Base-by-base conservation (phyloP, 2,888 invertebrate genomes). In the Troides helena region DNA sequence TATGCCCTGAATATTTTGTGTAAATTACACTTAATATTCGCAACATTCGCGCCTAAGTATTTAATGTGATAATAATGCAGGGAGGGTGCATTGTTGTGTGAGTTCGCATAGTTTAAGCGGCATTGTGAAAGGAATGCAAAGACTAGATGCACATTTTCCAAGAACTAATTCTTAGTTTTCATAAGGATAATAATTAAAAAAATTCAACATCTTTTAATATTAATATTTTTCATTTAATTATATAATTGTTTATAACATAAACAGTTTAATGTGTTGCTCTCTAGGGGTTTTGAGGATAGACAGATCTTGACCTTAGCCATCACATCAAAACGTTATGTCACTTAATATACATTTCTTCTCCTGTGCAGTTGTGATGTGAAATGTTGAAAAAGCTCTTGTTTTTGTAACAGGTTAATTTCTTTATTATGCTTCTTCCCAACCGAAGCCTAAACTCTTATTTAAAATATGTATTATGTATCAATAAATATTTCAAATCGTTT, bases 61-160 rank as follows among this genome's bases (percentile, higher is more conserved):
- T 53, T 63, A 63, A 63, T 62, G 62, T 43, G 61, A 43, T 67
- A 36, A 50, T 50, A 62, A 62, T 18, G 62, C 25, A 57, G 43
- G 62, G 56, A 17, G 36, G 21, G 39, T 36, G 25, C 46, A 57
- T 67, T 62, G 62, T 67, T 67, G 46, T 57, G 4, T 46, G 62
- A n/a, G 62, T 67, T 67, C 46, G 67, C 67, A 67, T 67, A 62
- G n/a, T 67, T 67, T n/a, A 14, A 30, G 62, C 43, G 57, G 7
- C 53, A 18, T 62, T 23, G 23, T 56, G 36, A 61, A 67, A 67
- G 62, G 56, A 67, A 62, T 62, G 43, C 62, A 62, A 18, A 59
- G 61, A 7, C 43, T 43, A 67, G 10, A 36, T 23, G 10, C 61
- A 61, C 50, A 56, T 67, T n/a, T 56, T 61, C 39, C 50, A 36